A percentile compares a stretch with the other conserved stretches of the same genome.
Conservation (phyloP, 2,113 vertebrate species). For the Ramphastos sulfuratus region DNA sequence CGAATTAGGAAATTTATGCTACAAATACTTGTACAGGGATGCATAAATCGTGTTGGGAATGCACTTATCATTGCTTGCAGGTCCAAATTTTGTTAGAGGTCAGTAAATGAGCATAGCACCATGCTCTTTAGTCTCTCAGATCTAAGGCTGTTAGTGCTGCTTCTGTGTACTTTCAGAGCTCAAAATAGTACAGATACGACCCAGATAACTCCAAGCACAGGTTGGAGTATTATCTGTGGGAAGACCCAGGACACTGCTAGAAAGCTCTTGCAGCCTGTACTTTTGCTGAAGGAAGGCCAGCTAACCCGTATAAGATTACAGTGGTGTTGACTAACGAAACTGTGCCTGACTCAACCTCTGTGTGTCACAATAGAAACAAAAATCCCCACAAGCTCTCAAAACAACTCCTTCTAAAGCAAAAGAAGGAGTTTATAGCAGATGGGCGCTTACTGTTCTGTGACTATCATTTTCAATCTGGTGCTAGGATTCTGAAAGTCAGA, state of each 20-base stretch:
- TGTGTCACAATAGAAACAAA: background rate
- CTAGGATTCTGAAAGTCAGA: background rate
- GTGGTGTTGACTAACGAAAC: background rate
- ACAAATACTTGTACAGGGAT: background rate
- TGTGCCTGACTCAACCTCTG: background rate
- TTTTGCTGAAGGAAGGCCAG: background rate
- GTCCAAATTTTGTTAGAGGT: background rate
- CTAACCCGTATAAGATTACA: background rate
- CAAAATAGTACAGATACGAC: background rate
- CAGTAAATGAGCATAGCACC: background rate
- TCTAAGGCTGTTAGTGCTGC: fast-evolving
- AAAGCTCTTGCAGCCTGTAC: background rate
- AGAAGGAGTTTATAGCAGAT: background rate
- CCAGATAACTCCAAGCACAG: background rate
- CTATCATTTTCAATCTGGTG: background rate
- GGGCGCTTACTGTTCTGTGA: background rate
- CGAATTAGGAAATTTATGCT: background rate
- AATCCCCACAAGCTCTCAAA: background rate
- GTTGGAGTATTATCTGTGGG: background rate
- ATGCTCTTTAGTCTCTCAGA: fast-evolving
- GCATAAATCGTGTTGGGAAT: background rate
- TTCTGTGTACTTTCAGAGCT: background rate
- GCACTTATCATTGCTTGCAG: background rate
- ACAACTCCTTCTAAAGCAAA: background rate
- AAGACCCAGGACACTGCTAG: background rate